These are phyloP conservation scores for Lithodes maja DNA, from an alignment of 2,888 invertebrate species.

Conservation along the genomic window DNA sequence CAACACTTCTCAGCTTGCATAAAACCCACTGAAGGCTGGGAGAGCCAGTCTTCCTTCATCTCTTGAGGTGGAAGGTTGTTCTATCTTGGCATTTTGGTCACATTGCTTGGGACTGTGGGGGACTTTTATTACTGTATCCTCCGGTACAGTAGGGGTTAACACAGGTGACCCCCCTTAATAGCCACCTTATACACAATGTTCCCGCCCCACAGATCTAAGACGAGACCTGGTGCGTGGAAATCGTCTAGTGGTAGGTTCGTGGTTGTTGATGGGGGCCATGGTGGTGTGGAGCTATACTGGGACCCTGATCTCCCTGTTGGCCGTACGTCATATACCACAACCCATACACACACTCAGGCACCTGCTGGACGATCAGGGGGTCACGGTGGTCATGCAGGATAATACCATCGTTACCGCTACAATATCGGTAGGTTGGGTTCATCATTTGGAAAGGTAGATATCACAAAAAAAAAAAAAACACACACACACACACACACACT, in stretches of 20 bases:
- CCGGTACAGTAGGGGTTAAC: too few relatives aligned
- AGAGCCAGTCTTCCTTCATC: too few relatives aligned
- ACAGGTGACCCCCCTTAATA: too few relatives aligned
- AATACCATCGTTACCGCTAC: constrained; percentile 44
- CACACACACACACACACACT: background rate
- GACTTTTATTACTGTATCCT: too few relatives aligned
- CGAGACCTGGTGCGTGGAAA: background rate
- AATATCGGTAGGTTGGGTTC: constrained; percentile 18
- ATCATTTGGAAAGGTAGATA: background rate
- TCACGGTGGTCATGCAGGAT: constrained; percentile 34
- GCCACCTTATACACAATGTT: too few relatives aligned
- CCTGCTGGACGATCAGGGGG: background rate
- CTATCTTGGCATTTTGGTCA: too few relatives aligned
- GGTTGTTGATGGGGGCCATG: constrained; percentile 31
- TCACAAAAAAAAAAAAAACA: too few relatives aligned
- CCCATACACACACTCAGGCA: constrained; percentile 51
- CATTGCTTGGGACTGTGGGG: too few relatives aligned
- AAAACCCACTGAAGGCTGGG: too few relatives aligned
- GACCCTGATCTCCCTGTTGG: constrained; percentile 38
- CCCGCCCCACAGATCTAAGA: background rate
- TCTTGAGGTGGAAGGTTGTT: too few relatives aligned
- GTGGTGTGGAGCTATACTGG: constrained; percentile 25
- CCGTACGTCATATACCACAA: constrained; percentile 43
- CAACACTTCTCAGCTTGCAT: too few relatives aligned
- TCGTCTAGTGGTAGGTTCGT: constrained; percentile 18